phyloP scores from a whole-genome alignment of 2,113 vertebrate species.

The Hippocampus zosterae region DNA sequence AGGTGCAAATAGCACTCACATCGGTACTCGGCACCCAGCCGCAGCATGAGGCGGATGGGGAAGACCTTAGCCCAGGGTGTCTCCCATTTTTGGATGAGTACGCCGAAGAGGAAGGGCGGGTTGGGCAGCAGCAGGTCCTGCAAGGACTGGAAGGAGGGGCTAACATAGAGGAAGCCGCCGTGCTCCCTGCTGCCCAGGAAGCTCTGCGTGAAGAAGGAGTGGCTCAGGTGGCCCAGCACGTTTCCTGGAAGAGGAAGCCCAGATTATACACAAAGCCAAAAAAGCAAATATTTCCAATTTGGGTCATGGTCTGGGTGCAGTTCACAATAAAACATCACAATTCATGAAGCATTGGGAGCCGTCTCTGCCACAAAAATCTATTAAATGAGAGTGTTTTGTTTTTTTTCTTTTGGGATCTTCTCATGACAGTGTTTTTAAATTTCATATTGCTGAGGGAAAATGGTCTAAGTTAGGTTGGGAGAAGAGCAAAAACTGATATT shows the following conservation, averaged over 20 bases:
- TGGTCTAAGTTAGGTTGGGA: too few relatives aligned
- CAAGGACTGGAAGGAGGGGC: conserved; percentile 90
- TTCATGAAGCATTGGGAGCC: background rate
- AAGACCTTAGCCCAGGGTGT: conserved; percentile 99
- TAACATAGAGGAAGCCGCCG: conserved; percentile 92
- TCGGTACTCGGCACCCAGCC: conserved; percentile 94
- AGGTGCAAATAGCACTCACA: conserved; percentile 76
- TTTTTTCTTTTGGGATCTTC: too few relatives aligned
- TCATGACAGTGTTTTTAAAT: too few relatives aligned
- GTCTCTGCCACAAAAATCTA: background rate
- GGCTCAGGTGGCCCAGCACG: conserved; percentile 89
- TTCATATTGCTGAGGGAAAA: too few relatives aligned
- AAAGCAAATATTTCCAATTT: too few relatives aligned
- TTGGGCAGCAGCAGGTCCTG: conserved; percentile 93
- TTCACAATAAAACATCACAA: too few relatives aligned
- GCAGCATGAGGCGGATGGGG: conserved; percentile 94
- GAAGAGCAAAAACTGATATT: too few relatives aligned
- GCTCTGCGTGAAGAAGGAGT: conserved; percentile 96
- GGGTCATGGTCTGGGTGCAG: too few relatives aligned
- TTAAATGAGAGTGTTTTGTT: background rate
- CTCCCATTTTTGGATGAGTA: conserved; percentile 99
- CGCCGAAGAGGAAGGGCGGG: conserved; percentile 91
- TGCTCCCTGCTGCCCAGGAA: conserved; percentile 97
- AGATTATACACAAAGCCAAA: background rate
- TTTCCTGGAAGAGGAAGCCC: conserved; percentile 73